Percentiles rank a stretch among this genome's conserved stretches.
phyloP scores from a whole-genome alignment of 2,888 invertebrate species.

The Nephrotoma appendiculata region DNA sequence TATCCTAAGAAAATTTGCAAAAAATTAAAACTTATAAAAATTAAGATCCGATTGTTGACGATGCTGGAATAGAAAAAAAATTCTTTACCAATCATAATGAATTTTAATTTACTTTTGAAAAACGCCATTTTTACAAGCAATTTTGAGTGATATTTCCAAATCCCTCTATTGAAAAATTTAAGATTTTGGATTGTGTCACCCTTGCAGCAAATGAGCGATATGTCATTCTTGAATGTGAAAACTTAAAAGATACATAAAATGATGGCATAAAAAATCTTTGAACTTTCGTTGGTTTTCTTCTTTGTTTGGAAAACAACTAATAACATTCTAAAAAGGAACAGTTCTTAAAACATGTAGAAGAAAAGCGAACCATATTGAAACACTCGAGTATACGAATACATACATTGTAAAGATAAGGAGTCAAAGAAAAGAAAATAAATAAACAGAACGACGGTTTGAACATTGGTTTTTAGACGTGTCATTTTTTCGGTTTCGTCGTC shows the following conservation, averaged over 20 bases:
- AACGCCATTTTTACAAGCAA: no score
- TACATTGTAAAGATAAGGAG: background rate
- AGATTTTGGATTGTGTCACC: no score
- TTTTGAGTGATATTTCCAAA: no score
- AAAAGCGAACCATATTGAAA: background rate
- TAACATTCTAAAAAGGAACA: background rate
- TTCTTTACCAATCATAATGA: no score
- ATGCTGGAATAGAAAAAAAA: no score
- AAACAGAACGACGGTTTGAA: background rate
- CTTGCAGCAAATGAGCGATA: background rate
- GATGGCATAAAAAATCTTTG: background rate
- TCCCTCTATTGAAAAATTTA: no score
- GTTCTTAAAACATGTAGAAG: background rate
- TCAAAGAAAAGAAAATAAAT: background rate
- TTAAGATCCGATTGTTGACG: no score
- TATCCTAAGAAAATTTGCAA: no score
- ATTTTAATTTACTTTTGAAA: no score
- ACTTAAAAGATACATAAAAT: background rate
- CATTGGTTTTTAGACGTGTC: background rate
- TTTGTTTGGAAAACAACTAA: background rate
- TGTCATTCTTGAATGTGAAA: background rate
- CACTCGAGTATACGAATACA: background rate
- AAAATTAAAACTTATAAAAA: no score
- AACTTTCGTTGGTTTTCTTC: background rate
- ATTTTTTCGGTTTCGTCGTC: background rate